A percentile compares a stretch with the other conserved stretches of the same genome.
phyloP scores from a whole-genome alignment of 2,113 vertebrate species.

The Brachyhypopomus occidentalis region DNA sequence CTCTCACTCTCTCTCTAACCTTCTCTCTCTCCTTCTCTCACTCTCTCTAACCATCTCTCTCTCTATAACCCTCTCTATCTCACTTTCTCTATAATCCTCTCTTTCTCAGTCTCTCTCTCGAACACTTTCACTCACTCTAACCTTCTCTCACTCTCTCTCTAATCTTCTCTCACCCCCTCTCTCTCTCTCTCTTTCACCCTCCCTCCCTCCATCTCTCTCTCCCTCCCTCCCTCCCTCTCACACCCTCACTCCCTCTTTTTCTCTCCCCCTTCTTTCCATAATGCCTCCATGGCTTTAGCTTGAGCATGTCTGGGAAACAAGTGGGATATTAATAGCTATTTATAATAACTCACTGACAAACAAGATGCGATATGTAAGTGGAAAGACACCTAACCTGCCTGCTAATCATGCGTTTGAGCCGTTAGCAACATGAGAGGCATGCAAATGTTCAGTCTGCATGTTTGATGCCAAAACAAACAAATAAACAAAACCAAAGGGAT shows the following conservation, averaged over 20 bases:
- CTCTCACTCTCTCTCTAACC: neutral
- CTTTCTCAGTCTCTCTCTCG: conserved; percentile 48
- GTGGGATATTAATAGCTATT: neutral
- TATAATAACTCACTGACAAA: neutral
- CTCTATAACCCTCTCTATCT: conserved; percentile 29
- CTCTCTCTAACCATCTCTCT: conserved; percentile 16
- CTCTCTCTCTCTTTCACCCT: conserved; percentile 35
- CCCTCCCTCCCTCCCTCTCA: neutral
- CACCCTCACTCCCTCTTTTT: conserved; percentile 43
- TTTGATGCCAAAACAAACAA: neutral
- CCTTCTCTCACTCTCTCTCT: neutral
- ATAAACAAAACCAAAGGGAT: neutral
- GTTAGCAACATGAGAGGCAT: neutral
- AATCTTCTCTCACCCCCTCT: neutral
- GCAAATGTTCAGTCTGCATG: neutral
- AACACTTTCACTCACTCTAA: conserved; percentile 11
- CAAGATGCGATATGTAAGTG: neutral
- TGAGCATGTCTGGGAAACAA: neutral
- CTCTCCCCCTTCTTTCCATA: conserved; percentile 23
- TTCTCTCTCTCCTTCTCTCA: neutral
- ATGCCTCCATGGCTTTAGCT: neutral
- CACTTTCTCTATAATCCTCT: neutral
- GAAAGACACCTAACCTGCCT: neutral
- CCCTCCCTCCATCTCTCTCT: conserved; percentile 45
- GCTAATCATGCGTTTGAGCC: neutral